Evolutionary conservation across 1,140 invertebrate genomes (phyloP).

Genomic region (Scaptomyza montana): DNA sequence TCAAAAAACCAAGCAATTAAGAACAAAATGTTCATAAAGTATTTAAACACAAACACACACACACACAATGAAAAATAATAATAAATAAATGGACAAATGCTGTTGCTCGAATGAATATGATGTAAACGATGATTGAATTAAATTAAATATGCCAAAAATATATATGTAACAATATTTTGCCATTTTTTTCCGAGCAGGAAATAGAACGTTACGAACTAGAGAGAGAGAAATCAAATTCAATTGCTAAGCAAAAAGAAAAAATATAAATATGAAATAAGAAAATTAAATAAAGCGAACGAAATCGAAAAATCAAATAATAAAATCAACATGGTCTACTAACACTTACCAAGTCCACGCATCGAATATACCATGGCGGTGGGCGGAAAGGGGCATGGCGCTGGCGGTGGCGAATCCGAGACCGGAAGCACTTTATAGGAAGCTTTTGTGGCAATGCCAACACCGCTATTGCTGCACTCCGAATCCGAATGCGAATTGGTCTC

Average conservation of each 20-base stretch:
- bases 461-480: conserved; percentile 81
- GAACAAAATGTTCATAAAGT: conserved; percentile 1
- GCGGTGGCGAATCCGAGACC: conserved; percentile 81
- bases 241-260: conserved; percentile 9
- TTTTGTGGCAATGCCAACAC: conserved; percentile 78
- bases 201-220: not conserved
- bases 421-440: conserved; percentile 84
- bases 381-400: conserved; percentile 87
- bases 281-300: conserved; percentile 15
- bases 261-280: not conserved
- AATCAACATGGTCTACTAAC: conserved; percentile 84
- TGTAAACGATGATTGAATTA: conserved; percentile 14
- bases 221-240: conserved; percentile 7
- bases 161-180: not conserved
- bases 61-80: not conserved
- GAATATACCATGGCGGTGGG: conserved; percentile 95
- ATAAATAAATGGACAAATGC: conserved; percentile 3
- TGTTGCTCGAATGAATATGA: not conserved
- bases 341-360: conserved; percentile 85
- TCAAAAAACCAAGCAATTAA: conserved; percentile 11
- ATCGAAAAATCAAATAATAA: conserved; percentile 33
- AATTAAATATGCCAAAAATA: conserved; percentile 10
- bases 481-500: conserved; percentile 87
- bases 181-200: not conserved
- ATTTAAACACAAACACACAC: not conserved